Conservation (phyloP, 1,140 invertebrate species). For the Achatina immaculata region DNA sequence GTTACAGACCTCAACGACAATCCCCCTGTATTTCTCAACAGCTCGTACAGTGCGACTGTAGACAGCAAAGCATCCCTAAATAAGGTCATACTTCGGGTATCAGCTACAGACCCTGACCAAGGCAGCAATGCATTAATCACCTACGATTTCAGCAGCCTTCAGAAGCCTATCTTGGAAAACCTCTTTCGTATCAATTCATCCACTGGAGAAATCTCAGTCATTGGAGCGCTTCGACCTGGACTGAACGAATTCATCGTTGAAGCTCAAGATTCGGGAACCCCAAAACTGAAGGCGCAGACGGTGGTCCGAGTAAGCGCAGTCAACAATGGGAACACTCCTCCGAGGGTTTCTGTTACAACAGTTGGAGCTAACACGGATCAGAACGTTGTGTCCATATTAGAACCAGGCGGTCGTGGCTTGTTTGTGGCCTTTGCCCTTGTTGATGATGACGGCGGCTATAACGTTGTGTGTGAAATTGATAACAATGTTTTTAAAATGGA, state of each 20-base stretch:
- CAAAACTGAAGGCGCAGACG: constrained; percentile 89
- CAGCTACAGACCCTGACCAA: constrained; percentile 84
- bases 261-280: constrained; percentile 90
- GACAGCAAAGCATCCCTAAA: constrained; percentile 45
- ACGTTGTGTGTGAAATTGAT: constrained; percentile 51
- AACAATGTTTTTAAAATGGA: constrained; percentile 44
- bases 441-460: constrained; percentile 49
- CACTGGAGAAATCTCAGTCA: constrained; percentile 54
- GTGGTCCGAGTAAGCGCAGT: constrained; percentile 86
- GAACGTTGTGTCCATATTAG: constrained; percentile 78
- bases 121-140: constrained; percentile 84
- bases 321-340: constrained; percentile 53
- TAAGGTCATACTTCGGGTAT: constrained; percentile 72
- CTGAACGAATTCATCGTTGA: constrained; percentile 84
- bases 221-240: constrained; percentile 44
- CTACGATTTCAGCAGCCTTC: constrained; percentile 78
- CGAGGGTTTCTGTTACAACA: constrained; percentile 77
- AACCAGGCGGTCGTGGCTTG: constrained; percentile 47
- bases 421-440: constrained; percentile 58
- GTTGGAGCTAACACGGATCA: constrained; percentile 39
- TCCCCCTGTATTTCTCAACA: constrained; percentile 79
- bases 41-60: constrained; percentile 86
- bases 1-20: constrained; percentile 68
- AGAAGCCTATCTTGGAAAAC: constrained; percentile 47
- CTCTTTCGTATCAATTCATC: constrained; percentile 51